A percentile compares a stretch with the other conserved stretches of the same genome.
These are phyloP conservation scores for Crambe crambe DNA, from an alignment of 37 sponge, comb jelly and placozoan species.

Conservation along the genomic window DNA sequence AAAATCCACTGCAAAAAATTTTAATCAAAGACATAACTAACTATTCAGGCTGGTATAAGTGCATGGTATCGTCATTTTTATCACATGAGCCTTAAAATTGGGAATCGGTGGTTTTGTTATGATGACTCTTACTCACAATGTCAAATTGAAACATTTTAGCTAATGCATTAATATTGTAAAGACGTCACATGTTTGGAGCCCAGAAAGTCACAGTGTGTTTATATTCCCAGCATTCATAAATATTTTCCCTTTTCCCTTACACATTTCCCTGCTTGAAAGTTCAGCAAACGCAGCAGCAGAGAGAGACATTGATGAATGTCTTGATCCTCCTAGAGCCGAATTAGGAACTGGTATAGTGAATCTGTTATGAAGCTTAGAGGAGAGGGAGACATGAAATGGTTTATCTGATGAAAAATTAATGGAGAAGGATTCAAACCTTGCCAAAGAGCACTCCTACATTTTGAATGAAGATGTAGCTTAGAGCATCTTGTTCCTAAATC, in stretches of 20 bases:
- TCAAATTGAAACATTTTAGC: no score
- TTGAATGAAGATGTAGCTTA: slow-evolving; percentile 46
- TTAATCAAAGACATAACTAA: no score
- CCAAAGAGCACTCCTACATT: slow-evolving; percentile 55
- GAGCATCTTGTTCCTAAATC: slow-evolving; percentile 41
- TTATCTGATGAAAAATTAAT: not conserved
- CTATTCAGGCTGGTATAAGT: no score
- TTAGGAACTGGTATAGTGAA: not conserved
- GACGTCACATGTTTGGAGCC: no score
- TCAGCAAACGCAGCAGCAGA: slow-evolving; percentile 42
- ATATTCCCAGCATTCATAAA: no score
- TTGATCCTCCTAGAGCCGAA: slow-evolving; percentile 8
- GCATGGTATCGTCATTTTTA: no score
- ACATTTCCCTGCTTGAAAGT: slow-evolving; percentile 42
- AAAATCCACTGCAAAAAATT: slow-evolving; percentile 43
- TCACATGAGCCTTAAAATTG: no score
- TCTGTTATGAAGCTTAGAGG: not conserved
- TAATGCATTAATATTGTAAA: no score
- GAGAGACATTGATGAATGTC: slow-evolving; percentile 23
- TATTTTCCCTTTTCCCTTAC: no score
- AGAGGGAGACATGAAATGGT: not conserved
- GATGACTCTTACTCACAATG: no score
- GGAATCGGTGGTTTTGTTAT: no score
- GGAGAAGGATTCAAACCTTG: slow-evolving; percentile 8
- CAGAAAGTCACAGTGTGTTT: no score